A percentile compares a stretch with the other conserved stretches of the same genome.
These are phyloP conservation scores for Crossocerus cetratus DNA, from an alignment of 2,888 invertebrate genomes.

Conservation along the genomic window DNA sequence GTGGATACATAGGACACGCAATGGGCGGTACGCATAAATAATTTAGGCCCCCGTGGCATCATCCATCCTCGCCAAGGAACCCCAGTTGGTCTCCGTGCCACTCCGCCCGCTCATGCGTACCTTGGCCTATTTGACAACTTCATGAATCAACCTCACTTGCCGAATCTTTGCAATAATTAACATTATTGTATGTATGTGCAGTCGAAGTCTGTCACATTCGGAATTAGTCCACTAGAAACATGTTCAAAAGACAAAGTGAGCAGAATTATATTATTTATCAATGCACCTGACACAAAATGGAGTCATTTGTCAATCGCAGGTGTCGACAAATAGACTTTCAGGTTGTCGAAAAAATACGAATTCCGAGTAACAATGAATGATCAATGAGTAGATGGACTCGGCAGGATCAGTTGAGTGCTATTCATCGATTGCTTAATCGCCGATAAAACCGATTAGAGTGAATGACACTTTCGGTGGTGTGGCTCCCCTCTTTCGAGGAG, in stretches of 20 bases:
- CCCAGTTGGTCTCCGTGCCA: conserved; percentile 56
- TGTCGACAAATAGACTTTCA: too few species aligned
- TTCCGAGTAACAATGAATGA: too few species aligned
- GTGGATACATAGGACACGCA: conserved; percentile 63
- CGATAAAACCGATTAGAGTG: conserved; percentile 32
- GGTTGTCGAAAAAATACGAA: too few species aligned
- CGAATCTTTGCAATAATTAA: background rate
- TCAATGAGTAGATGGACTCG: background rate
- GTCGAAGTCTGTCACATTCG: too few species aligned
- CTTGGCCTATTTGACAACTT: conserved; percentile 33
- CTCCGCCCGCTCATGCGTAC: conserved; percentile 31
- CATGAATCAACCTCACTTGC: conserved; percentile 17
- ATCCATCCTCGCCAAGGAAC: conserved; percentile 58
- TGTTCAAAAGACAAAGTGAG: too few species aligned
- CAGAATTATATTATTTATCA: too few species aligned
- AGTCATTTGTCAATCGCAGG: too few species aligned
- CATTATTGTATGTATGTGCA: too few species aligned
- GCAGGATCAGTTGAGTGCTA: background rate
- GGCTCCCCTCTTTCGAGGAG: conserved; percentile 23
- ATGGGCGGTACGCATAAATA: conserved; percentile 72
- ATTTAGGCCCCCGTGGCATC: conserved; percentile 62
- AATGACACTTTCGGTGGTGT: conserved; percentile 24
- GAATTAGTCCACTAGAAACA: too few species aligned
- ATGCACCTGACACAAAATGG: too few species aligned
- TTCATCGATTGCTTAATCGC: conserved; percentile 21